Evolutionary conservation across 2,797 vertebrate genomes (phyloP), one percentile per base, ranked within the genome.

Genomic region (Halcyon leucocephala): DNA sequence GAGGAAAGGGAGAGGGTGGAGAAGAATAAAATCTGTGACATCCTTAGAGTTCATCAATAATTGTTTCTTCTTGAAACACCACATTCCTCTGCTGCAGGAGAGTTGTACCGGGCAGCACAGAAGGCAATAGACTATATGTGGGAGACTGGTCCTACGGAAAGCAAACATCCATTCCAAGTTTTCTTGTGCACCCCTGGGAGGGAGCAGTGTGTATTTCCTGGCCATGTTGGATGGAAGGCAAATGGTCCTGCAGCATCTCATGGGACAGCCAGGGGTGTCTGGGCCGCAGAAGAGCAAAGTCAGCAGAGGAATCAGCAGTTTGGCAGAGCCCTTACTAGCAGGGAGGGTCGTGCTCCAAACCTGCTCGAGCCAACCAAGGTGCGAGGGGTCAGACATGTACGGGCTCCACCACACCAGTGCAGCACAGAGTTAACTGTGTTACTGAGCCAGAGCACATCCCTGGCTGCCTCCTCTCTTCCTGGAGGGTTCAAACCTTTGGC

Each of bases 301-400:
- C 3, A 0, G 29, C 58, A 51, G 58, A 72, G 58, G n/a, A 46
- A 42, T 31, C 35, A 29, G 49, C 54, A 57, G 12, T 18, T 52
- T 29, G 52, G 39, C 6, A 28, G 22, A 46, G 7, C 7, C 46
- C n/a, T 64, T 9, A 7, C 54, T 28, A 46, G 20, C 16, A 10
- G 2, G 2, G 37, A 62, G 72, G 33, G 29, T 4, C 3, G 1
- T n/a, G 42, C 61, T 78, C 44, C 20, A 9, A 81, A 73, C 20
- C 41, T 22, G 7, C 51, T 55, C 1, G 1, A 66, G 73, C 24
- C 42, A 81, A 35, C 9, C 2, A 0, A 44, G 44, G 31, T 37
- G 39, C 1, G 2, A 70, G 14, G 82, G 31, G 7, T 55, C 33
- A 4, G 39, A 54, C 7, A 0, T 2, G 33, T 7, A 39, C 0